A percentile compares a stretch with the other conserved stretches of the same genome.
These are phyloP conservation scores for Cephus cinctus DNA, from an alignment of 1,140 invertebrate species.

Conservation along the genomic window DNA sequence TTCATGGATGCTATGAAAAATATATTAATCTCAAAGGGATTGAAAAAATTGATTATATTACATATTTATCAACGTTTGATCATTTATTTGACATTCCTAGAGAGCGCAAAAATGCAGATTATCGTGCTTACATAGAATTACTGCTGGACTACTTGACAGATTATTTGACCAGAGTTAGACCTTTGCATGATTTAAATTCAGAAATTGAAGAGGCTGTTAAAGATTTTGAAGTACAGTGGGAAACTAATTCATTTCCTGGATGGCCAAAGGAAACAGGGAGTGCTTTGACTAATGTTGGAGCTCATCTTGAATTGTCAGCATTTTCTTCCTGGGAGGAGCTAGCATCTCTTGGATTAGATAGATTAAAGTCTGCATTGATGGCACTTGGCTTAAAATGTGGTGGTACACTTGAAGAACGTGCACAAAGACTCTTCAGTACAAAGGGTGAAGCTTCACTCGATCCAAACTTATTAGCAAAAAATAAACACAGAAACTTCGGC, in stretches of 20 bases:
- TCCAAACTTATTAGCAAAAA: conserved; percentile 87
- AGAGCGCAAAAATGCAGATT: conserved; percentile 92
- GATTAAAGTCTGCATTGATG: conserved; percentile 96
- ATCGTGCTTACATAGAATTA: conserved; percentile 82
- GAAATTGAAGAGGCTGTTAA: conserved; percentile 76
- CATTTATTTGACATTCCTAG: conserved; percentile 94
- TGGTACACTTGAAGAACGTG: conserved; percentile 95
- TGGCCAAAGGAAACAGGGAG: conserved; percentile 97
- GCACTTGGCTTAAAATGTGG: conserved; percentile 98
- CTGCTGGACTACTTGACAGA: conserved; percentile 87
- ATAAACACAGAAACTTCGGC: conserved; percentile 65
- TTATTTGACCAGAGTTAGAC: conserved; percentile 85
- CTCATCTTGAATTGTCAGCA: conserved; percentile 93
- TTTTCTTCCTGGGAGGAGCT: conserved; percentile 98
- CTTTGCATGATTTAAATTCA: conserved; percentile 81
- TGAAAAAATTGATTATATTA: conserved; percentile 96
- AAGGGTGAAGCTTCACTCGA: conserved; percentile 93
- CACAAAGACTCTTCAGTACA: conserved; percentile 91
- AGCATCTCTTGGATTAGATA: conserved; percentile 92
- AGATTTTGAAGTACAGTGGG: conserved; percentile 89
- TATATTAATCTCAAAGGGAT: conserved; percentile 97
- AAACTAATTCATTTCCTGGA: conserved; percentile 84
- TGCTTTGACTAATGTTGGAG: conserved; percentile 88
- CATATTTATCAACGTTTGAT: conserved; percentile 92
- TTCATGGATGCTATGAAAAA: conserved; percentile 96